Percentiles rank a stretch among this genome's conserved stretches.
phyloP scores from a whole-genome alignment of 2,797 vertebrate species.

The Alectoris magna region DNA sequence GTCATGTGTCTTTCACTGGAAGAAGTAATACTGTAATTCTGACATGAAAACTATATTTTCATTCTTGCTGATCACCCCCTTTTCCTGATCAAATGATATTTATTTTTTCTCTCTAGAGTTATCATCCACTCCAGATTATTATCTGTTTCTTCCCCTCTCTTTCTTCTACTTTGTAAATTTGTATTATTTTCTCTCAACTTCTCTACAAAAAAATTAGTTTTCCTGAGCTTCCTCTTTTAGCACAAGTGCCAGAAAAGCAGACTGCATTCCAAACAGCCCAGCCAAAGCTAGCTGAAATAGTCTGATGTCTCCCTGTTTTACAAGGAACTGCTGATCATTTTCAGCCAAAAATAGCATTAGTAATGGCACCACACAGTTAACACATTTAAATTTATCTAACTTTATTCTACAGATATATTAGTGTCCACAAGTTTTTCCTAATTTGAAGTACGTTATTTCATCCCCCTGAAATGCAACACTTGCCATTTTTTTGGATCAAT shows the following conservation, averaged over 20 bases:
- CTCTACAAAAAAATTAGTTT: neutral
- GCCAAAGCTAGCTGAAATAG: neutral
- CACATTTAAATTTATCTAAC: conserved; percentile 21
- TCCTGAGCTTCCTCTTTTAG: neutral
- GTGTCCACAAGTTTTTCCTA: neutral
- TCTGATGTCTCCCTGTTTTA: neutral
- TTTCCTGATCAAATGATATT: neutral
- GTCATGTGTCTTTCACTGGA: neutral
- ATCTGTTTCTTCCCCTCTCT: neutral
- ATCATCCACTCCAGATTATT: neutral
- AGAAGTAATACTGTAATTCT: neutral
- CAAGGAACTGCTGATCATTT: neutral
- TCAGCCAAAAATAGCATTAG: conserved; percentile 14
- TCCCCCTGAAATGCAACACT: neutral
- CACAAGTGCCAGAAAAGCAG: neutral
- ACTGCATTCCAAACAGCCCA: neutral
- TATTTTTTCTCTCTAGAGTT: neutral
- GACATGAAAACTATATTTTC: neutral
- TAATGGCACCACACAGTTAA: conserved; percentile 6
- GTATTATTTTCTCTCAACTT: neutral
- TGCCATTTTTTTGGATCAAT: neutral
- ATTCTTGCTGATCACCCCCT: neutral
- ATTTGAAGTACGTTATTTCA: neutral
- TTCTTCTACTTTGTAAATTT: neutral
- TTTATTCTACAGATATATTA: neutral